A percentile compares a stretch with the other conserved stretches of the same genome.
phyloP scores from a whole-genome alignment of 2,113 vertebrate species.

The Cyprinodon tularosa region DNA sequence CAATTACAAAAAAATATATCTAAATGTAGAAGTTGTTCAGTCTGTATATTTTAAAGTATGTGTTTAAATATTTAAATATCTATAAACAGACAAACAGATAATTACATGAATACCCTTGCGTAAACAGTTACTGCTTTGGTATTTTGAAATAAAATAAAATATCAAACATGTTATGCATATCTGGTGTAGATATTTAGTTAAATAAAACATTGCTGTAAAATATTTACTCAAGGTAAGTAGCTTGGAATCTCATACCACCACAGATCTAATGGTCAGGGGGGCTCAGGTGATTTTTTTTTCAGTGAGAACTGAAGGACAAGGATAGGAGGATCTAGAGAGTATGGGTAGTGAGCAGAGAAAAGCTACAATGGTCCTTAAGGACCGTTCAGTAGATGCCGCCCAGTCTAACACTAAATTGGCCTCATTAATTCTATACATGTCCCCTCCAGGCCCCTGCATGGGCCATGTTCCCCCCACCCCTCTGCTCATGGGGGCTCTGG shows the following conservation, averaged over 20 bases:
- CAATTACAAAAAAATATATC: background rate
- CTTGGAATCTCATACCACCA: background rate
- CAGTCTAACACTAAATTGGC: constrained; percentile 66
- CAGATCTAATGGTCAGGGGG: constrained; percentile 4
- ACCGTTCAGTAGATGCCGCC: constrained; percentile 61
- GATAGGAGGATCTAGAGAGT: constrained; percentile 16
- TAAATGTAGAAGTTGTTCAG: background rate
- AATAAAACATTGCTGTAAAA: background rate
- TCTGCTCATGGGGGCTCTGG: constrained; percentile 45
- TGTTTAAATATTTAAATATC: background rate
- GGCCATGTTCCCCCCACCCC: constrained; percentile 43
- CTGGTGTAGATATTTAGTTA: background rate
- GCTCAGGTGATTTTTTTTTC: constrained; percentile 24
- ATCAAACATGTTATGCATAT: background rate
- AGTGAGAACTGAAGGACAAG: constrained; percentile 11
- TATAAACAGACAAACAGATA: background rate
- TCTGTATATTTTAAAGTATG: background rate
- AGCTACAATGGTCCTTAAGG: constrained; percentile 62
- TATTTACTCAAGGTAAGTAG: background rate
- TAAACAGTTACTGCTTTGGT: background rate
- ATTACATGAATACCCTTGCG: too few relatives aligned
- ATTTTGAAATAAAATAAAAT: background rate
- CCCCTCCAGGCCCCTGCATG: constrained; percentile 52
- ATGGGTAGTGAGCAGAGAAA: constrained; percentile 19
- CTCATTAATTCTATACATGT: constrained; percentile 76